Evolutionary conservation across 2,888 invertebrate species (phyloP), one percentile per base, ranked within the genome.

Genomic region (Encarsia formosa): DNA sequence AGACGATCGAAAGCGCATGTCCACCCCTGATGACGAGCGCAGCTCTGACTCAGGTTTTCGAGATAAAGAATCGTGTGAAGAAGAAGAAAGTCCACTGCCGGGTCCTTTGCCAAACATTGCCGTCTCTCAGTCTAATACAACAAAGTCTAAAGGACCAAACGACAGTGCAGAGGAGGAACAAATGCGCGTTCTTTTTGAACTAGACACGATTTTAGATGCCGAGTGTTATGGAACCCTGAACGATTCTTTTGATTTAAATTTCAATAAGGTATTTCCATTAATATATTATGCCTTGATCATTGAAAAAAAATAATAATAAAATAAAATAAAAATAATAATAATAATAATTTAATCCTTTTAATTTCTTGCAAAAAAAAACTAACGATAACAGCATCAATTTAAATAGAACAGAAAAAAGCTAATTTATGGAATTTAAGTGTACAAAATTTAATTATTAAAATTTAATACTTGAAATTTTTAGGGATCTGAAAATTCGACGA

Each of bases 31-130:
- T 50, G 77, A 77, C 44, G 77, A 77, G 53, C 66, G 76, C 19
- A 77, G 77, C 55, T 76, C 76, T n/a, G 77, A 77, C 53, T 76
- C 76, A 16, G 77, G 77, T 40, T 77, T 77, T 46, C 67, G 77
- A 13, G 77, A 77, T 52, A 77, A 77, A 56, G 77, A 76, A 49
- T 73, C 73, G 0, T 73, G 70, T 43, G 73, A 73, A 50, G 73
- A 72, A 24, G 73, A 73, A 41, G 74, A 70, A 49, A 71, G 68
- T 43, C 63, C 67, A 24, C 55, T 66, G 22, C 59, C 66, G 1
- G 59, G 64, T 4, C 61, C 62, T 13, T 52, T 61, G 3, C 54
- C 57, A 6, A 53, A 53, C 13, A 26, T 58, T 2, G 45, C 40
- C 1, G 49, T 55, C 0, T 59, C 59, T 3, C 59, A 47, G 42